Conservation (phyloP, 2,888 invertebrate genomes). For the Eupithecia inturbata region DNA sequence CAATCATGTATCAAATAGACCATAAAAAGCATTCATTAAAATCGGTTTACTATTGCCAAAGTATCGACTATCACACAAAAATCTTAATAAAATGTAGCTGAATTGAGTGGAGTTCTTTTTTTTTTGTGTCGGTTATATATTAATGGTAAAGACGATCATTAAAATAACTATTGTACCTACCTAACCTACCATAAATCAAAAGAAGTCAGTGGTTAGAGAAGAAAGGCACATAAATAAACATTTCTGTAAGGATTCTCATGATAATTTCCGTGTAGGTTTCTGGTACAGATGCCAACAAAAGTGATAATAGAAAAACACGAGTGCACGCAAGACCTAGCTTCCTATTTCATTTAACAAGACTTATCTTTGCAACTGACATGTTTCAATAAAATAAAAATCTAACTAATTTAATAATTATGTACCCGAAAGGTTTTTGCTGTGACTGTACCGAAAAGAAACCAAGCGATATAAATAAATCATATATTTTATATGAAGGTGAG, state of each 20-base stretch:
- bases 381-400: not conserved
- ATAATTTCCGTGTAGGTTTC: constrained; percentile 8
- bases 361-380: not conserved
- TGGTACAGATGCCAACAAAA: constrained; percentile 6
- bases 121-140: not conserved
- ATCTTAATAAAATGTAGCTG: too few relatives aligned
- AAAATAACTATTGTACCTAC: not conserved
- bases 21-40: too few relatives aligned
- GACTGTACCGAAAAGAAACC: constrained; percentile 13
- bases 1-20: too few relatives aligned
- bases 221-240: constrained; percentile 16
- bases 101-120: not conserved
- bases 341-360: not conserved
- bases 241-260: constrained; percentile 10
- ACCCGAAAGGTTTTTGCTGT: not conserved
- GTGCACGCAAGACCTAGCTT: not conserved
- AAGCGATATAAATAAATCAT: constrained; percentile 26
- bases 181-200: constrained; percentile 12
- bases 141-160: not conserved
- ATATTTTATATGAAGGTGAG: constrained; percentile 28
- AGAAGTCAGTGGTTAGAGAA: not conserved
- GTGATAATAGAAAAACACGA: not conserved
- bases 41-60: too few relatives aligned
- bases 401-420: not conserved
- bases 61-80: too few relatives aligned